Evolutionary conservation across 1,140 invertebrate genomes (phyloP).

Genomic region (Achroia grisella): DNA sequence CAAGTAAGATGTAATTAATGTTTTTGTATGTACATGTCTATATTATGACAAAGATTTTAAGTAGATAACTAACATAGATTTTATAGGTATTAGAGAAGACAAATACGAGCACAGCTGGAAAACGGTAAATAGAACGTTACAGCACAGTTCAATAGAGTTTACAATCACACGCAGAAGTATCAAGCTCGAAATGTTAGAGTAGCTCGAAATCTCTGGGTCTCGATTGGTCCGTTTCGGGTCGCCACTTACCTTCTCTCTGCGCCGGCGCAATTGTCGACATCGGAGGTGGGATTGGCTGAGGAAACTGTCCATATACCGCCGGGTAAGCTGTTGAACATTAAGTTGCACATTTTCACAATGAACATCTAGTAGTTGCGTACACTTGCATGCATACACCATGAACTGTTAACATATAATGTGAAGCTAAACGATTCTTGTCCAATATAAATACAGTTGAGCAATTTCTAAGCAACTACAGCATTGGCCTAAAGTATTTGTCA

Average conservation of each 20-base stretch:
- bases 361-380: slow-evolving; percentile 62
- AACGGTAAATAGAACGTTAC: neutral
- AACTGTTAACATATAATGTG: slow-evolving; percentile 18
- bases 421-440: slow-evolving; percentile 15
- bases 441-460: too few relatives aligned
- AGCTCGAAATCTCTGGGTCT: neutral
- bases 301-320: slow-evolving; percentile 95
- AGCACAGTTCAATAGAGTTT: neutral
- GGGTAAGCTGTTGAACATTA: slow-evolving; percentile 92
- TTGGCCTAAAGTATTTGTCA: too few relatives aligned
- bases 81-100: neutral
- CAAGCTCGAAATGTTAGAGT: too few relatives aligned
- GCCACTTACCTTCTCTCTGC: slow-evolving; percentile 94
- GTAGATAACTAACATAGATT: too few relatives aligned
- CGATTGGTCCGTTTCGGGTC: slow-evolving; percentile 26
- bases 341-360: slow-evolving; percentile 69
- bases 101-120: neutral
- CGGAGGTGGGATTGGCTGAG: slow-evolving; percentile 94
- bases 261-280: slow-evolving; percentile 91
- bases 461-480: too few relatives aligned
- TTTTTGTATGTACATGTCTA: too few relatives aligned
- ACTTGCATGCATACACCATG: slow-evolving; percentile 35
- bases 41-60: too few relatives aligned
- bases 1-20: too few relatives aligned
- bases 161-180: neutral